Percentiles rank a stretch among this genome's conserved stretches.
phyloP scores from a whole-genome alignment of 2,113 vertebrate species.

The Sylvietta virens region DNA sequence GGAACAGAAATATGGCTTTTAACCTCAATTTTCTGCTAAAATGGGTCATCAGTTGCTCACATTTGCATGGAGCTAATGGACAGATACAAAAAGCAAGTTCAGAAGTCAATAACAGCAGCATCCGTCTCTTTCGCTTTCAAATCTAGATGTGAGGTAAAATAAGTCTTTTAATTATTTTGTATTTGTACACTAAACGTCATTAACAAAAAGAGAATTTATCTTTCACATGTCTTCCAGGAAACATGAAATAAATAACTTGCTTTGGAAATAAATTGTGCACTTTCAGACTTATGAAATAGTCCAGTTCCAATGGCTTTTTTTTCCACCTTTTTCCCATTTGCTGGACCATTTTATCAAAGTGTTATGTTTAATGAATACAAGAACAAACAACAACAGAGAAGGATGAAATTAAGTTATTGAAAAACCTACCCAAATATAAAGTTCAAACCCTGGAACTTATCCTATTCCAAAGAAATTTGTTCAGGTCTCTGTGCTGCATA shows the following conservation, averaged over 20 bases:
- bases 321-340: neutral
- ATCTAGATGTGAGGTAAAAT: neutral
- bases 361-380: neutral
- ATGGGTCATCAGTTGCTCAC: neutral
- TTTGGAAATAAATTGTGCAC: neutral
- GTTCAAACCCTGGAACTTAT: neutral
- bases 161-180: neutral
- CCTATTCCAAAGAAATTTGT: neutral
- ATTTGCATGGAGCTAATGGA: neutral
- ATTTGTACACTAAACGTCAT: neutral
- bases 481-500: neutral
- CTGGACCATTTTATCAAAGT: neutral
- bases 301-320: neutral
- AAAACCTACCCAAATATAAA: accelerated
- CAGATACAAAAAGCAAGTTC: neutral
- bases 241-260: neutral
- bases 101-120: neutral
- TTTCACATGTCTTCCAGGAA: neutral
- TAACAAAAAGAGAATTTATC: neutral
- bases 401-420: neutral
- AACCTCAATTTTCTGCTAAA: neutral
- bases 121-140: neutral
- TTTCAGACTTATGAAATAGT: neutral
- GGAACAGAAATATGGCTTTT: conserved; percentile 1
- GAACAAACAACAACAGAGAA: neutral